A percentile compares a stretch with the other conserved stretches of the same genome.
Conservation (phyloP, 2,797 vertebrate genomes). For the Chaunax sp. region DNA sequence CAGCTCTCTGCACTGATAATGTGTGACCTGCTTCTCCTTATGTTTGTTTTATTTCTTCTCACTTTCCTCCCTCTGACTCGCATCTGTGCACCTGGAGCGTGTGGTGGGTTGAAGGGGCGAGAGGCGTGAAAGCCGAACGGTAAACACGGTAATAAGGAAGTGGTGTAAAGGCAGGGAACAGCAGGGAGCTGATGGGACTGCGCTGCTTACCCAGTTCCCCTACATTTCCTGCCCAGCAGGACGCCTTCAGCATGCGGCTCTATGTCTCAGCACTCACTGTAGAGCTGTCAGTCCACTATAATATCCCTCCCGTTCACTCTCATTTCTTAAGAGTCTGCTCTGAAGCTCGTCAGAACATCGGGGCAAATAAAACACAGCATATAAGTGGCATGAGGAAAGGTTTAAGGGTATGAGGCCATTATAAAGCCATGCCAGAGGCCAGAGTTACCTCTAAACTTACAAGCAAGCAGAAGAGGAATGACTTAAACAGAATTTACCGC, state of each 20-base stretch:
- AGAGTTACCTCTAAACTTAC: constrained; percentile 18
- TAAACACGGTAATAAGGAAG: constrained; percentile 94
- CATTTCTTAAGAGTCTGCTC: constrained; percentile 69
- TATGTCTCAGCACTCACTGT: constrained; percentile 71
- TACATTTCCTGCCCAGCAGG: constrained; percentile 97
- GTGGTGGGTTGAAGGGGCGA: constrained; percentile 68
- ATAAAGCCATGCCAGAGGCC: constrained; percentile 28
- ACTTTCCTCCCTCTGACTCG: constrained; percentile 49
- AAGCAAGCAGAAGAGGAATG: constrained; percentile 15
- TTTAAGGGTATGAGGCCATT: constrained; percentile 43
- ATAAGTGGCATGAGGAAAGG: constrained; percentile 38
- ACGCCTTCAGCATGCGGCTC: constrained; percentile 87
- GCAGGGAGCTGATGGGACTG: constrained; percentile 92
- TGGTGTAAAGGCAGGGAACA: constrained; percentile 93
- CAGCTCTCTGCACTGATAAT: constrained; percentile 64
- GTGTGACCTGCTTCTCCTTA: constrained; percentile 80
- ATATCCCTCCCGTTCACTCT: constrained; percentile 77
- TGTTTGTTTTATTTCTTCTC: constrained; percentile 82
- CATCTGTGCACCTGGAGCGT: constrained; percentile 69
- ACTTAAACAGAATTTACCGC: neutral
- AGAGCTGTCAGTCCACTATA: constrained; percentile 78
- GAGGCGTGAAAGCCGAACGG: constrained; percentile 91
- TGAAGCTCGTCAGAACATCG: constrained; percentile 77
- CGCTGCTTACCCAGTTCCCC: constrained; percentile 91
- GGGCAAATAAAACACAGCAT: constrained; percentile 63